Percentiles rank a stretch among this genome's conserved stretches.
These are phyloP conservation scores for Meandrina meandrites DNA, from an alignment of 92 coral and sea anemone genomes.

Conservation along the genomic window DNA sequence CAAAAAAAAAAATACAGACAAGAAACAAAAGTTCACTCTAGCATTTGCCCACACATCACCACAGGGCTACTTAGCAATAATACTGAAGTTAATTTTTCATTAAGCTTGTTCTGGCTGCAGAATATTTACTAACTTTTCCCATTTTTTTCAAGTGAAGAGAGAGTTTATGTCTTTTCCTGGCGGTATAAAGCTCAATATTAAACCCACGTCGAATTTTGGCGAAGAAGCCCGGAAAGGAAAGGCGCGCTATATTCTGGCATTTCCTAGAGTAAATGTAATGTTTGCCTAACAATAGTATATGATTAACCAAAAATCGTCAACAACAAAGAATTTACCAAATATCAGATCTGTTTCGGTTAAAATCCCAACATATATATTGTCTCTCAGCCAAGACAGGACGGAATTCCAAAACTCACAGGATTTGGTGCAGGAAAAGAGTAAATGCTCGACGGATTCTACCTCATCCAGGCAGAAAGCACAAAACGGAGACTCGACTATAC, in stretches of 20 bases:
- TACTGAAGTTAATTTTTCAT: too few species aligned
- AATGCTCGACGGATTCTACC: conserved; percentile 12
- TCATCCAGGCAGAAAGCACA: conserved; percentile 11
- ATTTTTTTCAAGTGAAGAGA: not conserved
- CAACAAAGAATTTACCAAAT: conserved; percentile 2
- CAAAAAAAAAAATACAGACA: too few species aligned
- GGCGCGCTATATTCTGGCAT: not conserved
- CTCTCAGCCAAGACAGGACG: conserved; percentile 14
- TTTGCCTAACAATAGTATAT: conserved; percentile 3
- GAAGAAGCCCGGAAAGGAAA: not conserved
- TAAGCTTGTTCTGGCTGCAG: too few species aligned
- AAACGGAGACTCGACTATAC: not conserved
- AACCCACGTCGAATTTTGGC: not conserved
- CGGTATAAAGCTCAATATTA: not conserved
- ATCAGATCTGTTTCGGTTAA: conserved; percentile 12
- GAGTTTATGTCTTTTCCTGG: not conserved
- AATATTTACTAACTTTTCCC: too few species aligned
- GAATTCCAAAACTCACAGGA: conserved; percentile 3
- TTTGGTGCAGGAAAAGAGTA: not conserved
- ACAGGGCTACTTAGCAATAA: too few species aligned
- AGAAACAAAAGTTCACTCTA: too few species aligned
- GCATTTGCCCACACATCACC: too few species aligned
- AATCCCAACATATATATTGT: not conserved
- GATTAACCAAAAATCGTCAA: not conserved
- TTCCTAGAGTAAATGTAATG: conserved; percentile 6